Evolutionary conservation across 2,797 vertebrate species (phyloP).

Genomic region (Sebastes aleutianus): DNA sequence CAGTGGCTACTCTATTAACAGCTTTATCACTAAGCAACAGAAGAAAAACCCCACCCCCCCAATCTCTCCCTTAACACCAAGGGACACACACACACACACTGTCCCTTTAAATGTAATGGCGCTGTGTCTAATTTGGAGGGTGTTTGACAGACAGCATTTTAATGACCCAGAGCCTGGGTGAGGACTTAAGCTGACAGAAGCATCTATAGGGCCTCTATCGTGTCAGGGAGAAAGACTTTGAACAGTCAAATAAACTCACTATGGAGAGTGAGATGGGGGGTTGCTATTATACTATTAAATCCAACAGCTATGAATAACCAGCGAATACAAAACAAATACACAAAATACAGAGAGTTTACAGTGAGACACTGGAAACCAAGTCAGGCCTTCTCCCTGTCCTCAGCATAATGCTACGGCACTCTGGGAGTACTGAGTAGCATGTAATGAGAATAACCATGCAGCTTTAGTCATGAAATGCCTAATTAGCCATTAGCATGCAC

Average conservation of each 20-base stretch:
- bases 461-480: slow-evolving; percentile 65
- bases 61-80: background rate
- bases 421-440: slow-evolving; percentile 65
- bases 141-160: slow-evolving; percentile 74
- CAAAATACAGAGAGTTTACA: slow-evolving; percentile 3
- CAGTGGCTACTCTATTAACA: slow-evolving; percentile 64
- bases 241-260: slow-evolving; percentile 36
- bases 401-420: slow-evolving; percentile 40
- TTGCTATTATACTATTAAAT: slow-evolving; percentile 37
- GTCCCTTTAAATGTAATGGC: slow-evolving; percentile 46
- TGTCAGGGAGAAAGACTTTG: slow-evolving; percentile 32
- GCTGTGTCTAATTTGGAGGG: slow-evolving; percentile 61
- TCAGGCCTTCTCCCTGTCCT: slow-evolving; percentile 1
- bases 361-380: slow-evolving; percentile 14
- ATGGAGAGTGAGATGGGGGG: slow-evolving; percentile 2
- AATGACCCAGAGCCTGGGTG: slow-evolving; percentile 60
- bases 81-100: slow-evolving; percentile 11
- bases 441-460: slow-evolving; percentile 65
- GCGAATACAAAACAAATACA: background rate
- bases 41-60: slow-evolving; percentile 13
- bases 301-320: slow-evolving; percentile 22
- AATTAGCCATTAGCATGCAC: slow-evolving; percentile 71
- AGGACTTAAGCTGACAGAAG: slow-evolving; percentile 69
- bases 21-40: slow-evolving; percentile 74
- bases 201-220: slow-evolving; percentile 52